Base-by-base conservation (phyloP, 2,888 invertebrate species). In the Hydropsyche betteni region DNA sequence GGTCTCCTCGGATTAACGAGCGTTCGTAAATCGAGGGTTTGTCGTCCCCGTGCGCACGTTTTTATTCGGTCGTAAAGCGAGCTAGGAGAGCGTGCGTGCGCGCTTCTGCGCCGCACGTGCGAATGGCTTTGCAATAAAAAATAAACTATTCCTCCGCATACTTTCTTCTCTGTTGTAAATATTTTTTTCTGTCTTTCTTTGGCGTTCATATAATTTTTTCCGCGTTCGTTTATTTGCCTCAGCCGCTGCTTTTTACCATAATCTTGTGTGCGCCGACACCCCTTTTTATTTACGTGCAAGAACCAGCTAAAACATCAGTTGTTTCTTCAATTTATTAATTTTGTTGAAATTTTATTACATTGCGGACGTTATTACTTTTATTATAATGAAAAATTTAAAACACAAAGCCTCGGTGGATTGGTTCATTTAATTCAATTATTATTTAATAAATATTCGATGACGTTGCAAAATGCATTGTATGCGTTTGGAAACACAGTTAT, bases 31-130 rank as follows among this genome's bases (percentile, higher is more conserved):
- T 64, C 64, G 64, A 64, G 64, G 16, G 58, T 58, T 58, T 24
- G 58, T 8, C 36, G 64, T 64, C 12, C 64, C 34, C 12, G 36
- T 36, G 24, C 64, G 64, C 34, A 64, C 64, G 36, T n/a, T 64
- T 64, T 64, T 64, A 64, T 64, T 34, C 36, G 36, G 64, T 64
- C 64, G 64, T 64, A 64, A 64, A 64, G 64, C 36, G 64, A 64
- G 36, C 36, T 10, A 10, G 44, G 36, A 36, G 36, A 64, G 64
- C 36, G 64, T 34, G 64, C 64, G 64, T 64, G 64, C n/a, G 64
- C 36, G 36, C 36, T 44, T 10, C 44, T 10, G 34, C 36, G 12
- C n/a, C 64, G 64, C 64, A 64, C 64, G 64, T 64, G 64, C 64
- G 36, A 36, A 64, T 64, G 64, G 64, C n/a, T 64, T 36, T 34